A percentile compares a stretch with the other conserved stretches of the same genome.
Conservation (phyloP, 2,113 vertebrate species). For the Psilopogon haemacephalus region DNA sequence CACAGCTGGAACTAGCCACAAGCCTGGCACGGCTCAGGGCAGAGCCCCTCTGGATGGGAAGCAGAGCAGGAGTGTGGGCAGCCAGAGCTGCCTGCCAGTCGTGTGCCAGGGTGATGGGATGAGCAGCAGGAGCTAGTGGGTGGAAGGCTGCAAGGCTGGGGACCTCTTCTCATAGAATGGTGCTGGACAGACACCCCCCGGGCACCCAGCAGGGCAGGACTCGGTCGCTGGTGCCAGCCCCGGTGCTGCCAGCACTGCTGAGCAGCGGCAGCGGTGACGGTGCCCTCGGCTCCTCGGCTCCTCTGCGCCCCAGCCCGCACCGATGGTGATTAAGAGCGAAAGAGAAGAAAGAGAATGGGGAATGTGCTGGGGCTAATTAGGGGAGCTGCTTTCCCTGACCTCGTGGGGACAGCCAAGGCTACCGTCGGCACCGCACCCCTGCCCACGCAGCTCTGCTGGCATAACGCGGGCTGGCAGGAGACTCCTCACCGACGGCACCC, state of each 20-base stretch:
- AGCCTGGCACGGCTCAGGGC: accelerated
- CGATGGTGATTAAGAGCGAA: neutral
- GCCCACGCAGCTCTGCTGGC: accelerated
- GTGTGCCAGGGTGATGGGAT: neutral
- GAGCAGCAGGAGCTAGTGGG: neutral
- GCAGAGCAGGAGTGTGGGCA: neutral
- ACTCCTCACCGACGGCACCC: neutral
- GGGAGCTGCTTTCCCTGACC: accelerated
- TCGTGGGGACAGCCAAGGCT: accelerated
- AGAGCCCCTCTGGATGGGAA: neutral
- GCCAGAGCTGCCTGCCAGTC: neutral
- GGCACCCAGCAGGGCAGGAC: neutral
- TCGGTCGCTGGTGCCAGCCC: accelerated
- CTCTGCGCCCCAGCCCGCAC: neutral
- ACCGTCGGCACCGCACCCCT: accelerated
- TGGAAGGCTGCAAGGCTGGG: neutral
- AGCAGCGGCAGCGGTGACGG: accelerated
- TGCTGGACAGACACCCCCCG: accelerated
- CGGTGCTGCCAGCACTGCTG: accelerated
- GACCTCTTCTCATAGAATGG: neutral
- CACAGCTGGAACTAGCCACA: neutral
- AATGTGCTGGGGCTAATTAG: neutral
- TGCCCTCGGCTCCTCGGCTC: neutral
- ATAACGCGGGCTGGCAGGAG: neutral
- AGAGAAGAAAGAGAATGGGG: neutral